Evolutionary conservation across 2,113 vertebrate genomes (phyloP).

Genomic region (Origma solitaria): DNA sequence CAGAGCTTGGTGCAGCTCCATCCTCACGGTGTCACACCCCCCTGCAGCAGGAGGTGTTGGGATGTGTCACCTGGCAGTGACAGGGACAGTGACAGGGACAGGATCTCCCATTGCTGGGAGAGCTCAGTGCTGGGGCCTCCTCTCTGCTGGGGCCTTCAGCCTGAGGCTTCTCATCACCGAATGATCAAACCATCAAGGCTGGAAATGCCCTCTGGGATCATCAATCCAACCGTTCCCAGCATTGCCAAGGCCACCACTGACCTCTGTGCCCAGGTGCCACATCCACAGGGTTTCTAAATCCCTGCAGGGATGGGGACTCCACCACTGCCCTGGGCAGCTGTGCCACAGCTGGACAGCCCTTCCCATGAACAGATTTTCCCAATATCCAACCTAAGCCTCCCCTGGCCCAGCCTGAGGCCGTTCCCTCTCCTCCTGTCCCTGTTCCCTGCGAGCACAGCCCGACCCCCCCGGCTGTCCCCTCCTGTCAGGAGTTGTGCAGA

Average conservation of each 20-base stretch:
- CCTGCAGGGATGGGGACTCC: background rate
- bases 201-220: background rate
- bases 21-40: background rate
- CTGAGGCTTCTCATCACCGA: background rate
- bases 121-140: background rate
- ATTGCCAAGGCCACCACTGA: background rate
- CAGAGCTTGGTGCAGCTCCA: background rate
- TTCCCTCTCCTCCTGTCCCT: background rate
- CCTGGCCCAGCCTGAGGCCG: background rate
- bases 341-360: background rate
- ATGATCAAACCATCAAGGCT: fast-evolving
- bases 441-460: background rate
- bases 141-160: background rate
- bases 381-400: fast-evolving
- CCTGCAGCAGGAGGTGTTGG: background rate
- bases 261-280: background rate
- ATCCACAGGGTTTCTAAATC: fast-evolving
- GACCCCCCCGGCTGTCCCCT: background rate
- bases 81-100: background rate
- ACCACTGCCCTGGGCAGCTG: background rate
- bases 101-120: background rate
- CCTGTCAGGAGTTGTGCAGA: background rate
- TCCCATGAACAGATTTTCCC: fast-evolving
- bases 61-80: background rate
- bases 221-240: background rate